Base-by-base conservation (phyloP, 1,140 invertebrate species). In the Saccostrea cuccullata region DNA sequence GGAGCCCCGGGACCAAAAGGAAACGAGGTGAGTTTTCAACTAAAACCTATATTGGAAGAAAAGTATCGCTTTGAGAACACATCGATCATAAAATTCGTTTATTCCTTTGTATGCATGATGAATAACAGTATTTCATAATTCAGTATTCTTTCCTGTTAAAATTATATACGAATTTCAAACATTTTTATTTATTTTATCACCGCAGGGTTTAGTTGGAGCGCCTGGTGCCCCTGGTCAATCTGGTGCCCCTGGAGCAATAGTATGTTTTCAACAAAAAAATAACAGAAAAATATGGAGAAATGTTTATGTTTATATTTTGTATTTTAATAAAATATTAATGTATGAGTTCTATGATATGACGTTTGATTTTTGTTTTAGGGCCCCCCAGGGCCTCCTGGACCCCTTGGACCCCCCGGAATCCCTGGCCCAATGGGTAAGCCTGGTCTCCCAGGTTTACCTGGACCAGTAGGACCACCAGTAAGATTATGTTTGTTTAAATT, bases 1-100 rank as follows among this genome's bases (percentile, higher is more conserved):
- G 94, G 94, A 40, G 73, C 91, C 36, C 15, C 67, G 12, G 94
- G 94, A 84, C 91, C 93, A 11, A 97, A 97, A 95, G 97, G 97
- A 23, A 96, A 96, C 85, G 92, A 96, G 91, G 95, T 95, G 90
- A 91, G 90, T 77, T 12, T 36, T 64, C 58, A 64, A 64, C 17
- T 20, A 60, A 13, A 60, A 13, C 9, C 58, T 8, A 17, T 60
- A 17, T 2, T 60, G 9, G 1, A 60, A 1, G 56, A 13, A 58
- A 36, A 2, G 30, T 36, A 36, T 36, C 0, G 30, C 30, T 36
- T 36, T 36, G 30, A 36, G 30, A 36, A 36, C 30, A 36, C 2
- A 1, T 36, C 30, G 30, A 36, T 36, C 30, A 36, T 36, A 36
- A 36, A 36, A 36, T 2, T 1, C 2, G 30, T 36, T 36, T 36